phyloP scores from a whole-genome alignment of 2,888 invertebrate species.

The Cataglyphis altisquamis region DNA sequence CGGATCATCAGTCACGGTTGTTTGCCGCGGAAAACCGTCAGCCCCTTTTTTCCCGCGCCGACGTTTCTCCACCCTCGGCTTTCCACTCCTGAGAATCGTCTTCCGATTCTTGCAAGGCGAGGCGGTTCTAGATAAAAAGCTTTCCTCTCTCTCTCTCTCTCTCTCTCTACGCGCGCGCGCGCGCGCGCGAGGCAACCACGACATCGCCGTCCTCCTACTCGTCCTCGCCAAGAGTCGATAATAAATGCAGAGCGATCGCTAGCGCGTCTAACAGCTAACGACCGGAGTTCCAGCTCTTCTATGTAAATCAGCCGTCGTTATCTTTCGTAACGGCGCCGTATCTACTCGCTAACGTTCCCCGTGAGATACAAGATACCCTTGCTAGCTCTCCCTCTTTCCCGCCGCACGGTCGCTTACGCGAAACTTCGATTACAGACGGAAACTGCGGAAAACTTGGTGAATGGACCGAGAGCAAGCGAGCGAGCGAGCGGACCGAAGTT shows the following conservation, averaged over 20 bases:
- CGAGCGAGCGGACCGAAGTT: constrained; percentile 41
- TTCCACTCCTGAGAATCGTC: constrained; percentile 53
- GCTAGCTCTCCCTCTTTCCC: background rate
- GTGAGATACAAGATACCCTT: constrained; percentile 51
- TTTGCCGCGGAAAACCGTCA: constrained; percentile 71
- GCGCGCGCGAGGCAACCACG: constrained; percentile 36
- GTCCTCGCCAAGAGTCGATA: constrained; percentile 37
- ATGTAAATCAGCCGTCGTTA: constrained; percentile 56
- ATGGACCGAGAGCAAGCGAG: constrained; percentile 13
- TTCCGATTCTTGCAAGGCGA: constrained; percentile 47
- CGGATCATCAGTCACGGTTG: constrained; percentile 78
- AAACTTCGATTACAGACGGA: constrained; percentile 57
- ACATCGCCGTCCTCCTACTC: constrained; percentile 22
- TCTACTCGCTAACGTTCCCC: constrained; percentile 53
- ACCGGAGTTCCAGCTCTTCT: constrained; percentile 49
- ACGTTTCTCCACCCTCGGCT: constrained; percentile 47
- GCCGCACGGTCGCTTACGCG: background rate
- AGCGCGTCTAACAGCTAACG: constrained; percentile 54
- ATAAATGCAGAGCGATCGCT: constrained; percentile 51
- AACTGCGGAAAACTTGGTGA: constrained; percentile 53
- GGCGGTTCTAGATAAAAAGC: constrained; percentile 38
- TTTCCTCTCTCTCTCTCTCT: background rate
- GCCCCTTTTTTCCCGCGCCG: constrained; percentile 49
- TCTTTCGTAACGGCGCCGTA: constrained; percentile 58
- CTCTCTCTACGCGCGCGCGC: too few relatives aligned